A percentile compares a stretch with the other conserved stretches of the same genome.
These are phyloP conservation scores for Hyaena hyaena DNA, from an alignment of 2,113 vertebrate genomes.

Conservation along the genomic window DNA sequence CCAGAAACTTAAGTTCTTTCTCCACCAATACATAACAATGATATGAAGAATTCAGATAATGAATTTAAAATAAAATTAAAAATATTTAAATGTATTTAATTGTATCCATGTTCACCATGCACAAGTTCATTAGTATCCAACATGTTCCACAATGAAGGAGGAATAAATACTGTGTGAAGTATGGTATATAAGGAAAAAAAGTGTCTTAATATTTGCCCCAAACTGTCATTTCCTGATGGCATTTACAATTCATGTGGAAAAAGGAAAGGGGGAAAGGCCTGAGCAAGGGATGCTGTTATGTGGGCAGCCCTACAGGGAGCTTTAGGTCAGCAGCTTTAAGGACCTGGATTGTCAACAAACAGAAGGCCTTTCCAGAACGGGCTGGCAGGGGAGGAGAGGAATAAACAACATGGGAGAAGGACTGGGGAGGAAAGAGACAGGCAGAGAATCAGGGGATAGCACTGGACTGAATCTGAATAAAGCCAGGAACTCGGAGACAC, in stretches of 20 bases:
- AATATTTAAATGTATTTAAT: not conserved
- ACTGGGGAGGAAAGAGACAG: not conserved
- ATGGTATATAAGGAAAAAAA: not conserved
- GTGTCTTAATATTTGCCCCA: not conserved
- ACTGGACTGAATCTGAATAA: constrained; percentile 30
- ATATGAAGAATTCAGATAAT: not conserved
- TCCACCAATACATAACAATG: constrained; percentile 34
- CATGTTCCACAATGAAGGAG: not conserved
- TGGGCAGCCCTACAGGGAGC: constrained; percentile 53
- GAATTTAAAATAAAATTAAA: constrained; percentile 49
- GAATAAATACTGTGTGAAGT: not conserved
- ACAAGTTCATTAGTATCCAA: not conserved
- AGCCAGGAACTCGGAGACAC: constrained; percentile 37
- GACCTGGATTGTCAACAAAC: constrained; percentile 57
- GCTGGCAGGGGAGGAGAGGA: constrained; percentile 40
- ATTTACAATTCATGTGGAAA: constrained; percentile 7
- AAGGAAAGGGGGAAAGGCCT: not conserved
- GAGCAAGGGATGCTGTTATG: not conserved
- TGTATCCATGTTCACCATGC: not conserved
- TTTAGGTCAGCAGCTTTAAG: constrained; percentile 58
- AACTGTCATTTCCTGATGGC: constrained; percentile 15
- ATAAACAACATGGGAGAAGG: not conserved
- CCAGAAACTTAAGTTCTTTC: constrained; percentile 52
- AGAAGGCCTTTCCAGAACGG: constrained; percentile 49
- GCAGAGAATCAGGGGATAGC: not conserved